Evolutionary conservation across 2,113 vertebrate genomes (phyloP).

Genomic region (Apus apus): DNA sequence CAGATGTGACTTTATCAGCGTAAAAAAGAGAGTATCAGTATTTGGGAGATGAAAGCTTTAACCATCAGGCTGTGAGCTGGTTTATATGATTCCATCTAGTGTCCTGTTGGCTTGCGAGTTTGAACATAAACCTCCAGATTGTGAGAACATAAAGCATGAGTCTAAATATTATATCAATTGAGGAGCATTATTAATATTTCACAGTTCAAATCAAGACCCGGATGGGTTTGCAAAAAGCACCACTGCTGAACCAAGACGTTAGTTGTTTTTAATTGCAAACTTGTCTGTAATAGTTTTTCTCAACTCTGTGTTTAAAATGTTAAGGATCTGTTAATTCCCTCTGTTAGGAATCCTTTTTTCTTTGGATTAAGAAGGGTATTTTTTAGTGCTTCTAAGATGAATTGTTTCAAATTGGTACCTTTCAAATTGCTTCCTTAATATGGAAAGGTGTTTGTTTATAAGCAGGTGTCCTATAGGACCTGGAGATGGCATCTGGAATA

Average conservation of each 20-base stretch:
- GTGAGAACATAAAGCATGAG: not conserved
- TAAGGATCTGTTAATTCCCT: not conserved
- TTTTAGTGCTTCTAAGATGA: not conserved
- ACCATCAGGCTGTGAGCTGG: not conserved
- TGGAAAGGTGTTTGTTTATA: not conserved
- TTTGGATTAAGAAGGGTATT: not conserved
- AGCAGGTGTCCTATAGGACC: not conserved
- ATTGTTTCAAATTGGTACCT: not conserved
- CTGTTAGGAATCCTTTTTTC: not conserved
- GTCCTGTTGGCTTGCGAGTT: not conserved
- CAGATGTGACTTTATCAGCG: not conserved
- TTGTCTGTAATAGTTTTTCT: not conserved
- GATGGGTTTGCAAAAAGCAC: not conserved
- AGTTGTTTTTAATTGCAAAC: not conserved
- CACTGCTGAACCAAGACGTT: not conserved
- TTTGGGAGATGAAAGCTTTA: not conserved
- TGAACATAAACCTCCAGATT: not conserved
- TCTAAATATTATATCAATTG: conserved; percentile 37
- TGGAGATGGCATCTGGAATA: not conserved
- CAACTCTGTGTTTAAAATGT: not conserved
- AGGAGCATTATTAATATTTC: conserved; percentile 40
- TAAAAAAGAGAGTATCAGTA: not conserved
- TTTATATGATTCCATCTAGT: not conserved
- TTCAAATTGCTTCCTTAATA: not conserved
- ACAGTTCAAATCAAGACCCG: conserved; percentile 14